Conservation (phyloP, 2,797 vertebrate species). For the Trichosurus vulpecula region DNA sequence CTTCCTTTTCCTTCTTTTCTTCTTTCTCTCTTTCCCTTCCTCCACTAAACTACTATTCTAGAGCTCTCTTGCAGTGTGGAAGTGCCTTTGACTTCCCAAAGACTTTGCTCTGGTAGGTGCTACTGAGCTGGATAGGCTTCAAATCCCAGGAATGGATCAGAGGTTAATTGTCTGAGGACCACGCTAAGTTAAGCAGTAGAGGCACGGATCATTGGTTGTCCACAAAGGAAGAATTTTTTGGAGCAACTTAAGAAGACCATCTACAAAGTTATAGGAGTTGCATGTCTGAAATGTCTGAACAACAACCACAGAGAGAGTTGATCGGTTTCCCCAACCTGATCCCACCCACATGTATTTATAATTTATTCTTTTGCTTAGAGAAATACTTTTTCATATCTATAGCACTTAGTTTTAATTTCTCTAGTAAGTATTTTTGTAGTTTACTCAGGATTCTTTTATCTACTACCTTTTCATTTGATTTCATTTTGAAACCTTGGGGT, state of each 20-base stretch:
- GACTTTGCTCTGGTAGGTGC: neutral
- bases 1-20: neutral
- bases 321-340: neutral
- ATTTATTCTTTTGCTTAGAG: neutral
- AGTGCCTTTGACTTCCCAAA: neutral
- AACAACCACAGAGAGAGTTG: neutral
- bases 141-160: neutral
- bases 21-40: slow-evolving; percentile 38
- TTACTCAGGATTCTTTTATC: slow-evolving; percentile 33
- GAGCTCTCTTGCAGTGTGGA: neutral
- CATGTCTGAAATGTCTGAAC: neutral
- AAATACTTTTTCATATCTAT: slow-evolving; percentile 13
- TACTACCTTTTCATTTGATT: slow-evolving; percentile 44
- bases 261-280: neutral
- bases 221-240: neutral
- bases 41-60: neutral
- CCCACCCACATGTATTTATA: too few species aligned
- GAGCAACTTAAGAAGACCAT: neutral
- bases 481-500: slow-evolving; percentile 28
- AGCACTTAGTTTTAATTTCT: slow-evolving; percentile 30
- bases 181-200: neutral
- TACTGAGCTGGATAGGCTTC: neutral
- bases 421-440: slow-evolving; percentile 46
- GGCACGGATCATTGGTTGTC: neutral
- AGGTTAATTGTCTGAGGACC: neutral